Conservation (phyloP, 2,888 invertebrate genomes). For the Ornithoptera priamus region DNA sequence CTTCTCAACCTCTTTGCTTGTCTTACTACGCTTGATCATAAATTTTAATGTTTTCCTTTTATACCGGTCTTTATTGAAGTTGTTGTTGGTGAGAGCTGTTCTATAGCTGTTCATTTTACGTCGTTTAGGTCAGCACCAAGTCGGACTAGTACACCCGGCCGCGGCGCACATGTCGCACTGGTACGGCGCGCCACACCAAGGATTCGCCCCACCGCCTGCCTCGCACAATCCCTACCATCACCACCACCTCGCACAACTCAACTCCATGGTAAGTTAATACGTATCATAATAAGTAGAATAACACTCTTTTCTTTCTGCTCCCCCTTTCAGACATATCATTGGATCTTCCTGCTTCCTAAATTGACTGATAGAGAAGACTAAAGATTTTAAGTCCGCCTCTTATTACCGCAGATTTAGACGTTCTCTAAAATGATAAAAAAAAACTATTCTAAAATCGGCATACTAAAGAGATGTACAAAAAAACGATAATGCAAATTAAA, state of each 20-base stretch:
- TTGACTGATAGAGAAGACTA: background rate
- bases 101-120: constrained; percentile 14
- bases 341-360: background rate
- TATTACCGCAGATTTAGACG: too few relatives aligned
- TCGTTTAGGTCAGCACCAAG: constrained; percentile 82
- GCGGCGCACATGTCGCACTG: constrained; percentile 85
- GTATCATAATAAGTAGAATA: too few relatives aligned
- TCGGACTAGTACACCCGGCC: constrained; percentile 82
- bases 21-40: too few relatives aligned
- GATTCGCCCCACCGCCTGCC: constrained; percentile 82
- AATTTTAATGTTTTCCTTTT: too few relatives aligned
- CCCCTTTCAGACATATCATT: background rate
- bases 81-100: too few relatives aligned
- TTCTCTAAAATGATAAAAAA: too few relatives aligned
- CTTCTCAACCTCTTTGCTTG: too few relatives aligned
- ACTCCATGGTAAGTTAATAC: constrained; percentile 80
- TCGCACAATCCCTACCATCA: constrained; percentile 84
- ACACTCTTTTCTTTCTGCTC: constrained; percentile 26
- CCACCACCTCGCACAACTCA: constrained; percentile 82
- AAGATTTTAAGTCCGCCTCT: too few relatives aligned
- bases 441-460: too few relatives aligned
- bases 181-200: constrained; percentile 83
- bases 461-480: too few relatives aligned
- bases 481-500: too few relatives aligned
- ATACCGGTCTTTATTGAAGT: too few relatives aligned